Percentiles rank a stretch among this genome's conserved stretches.
Conservation (phyloP, 2,113 vertebrate genomes). For the Puffinus mauretanicus region DNA sequence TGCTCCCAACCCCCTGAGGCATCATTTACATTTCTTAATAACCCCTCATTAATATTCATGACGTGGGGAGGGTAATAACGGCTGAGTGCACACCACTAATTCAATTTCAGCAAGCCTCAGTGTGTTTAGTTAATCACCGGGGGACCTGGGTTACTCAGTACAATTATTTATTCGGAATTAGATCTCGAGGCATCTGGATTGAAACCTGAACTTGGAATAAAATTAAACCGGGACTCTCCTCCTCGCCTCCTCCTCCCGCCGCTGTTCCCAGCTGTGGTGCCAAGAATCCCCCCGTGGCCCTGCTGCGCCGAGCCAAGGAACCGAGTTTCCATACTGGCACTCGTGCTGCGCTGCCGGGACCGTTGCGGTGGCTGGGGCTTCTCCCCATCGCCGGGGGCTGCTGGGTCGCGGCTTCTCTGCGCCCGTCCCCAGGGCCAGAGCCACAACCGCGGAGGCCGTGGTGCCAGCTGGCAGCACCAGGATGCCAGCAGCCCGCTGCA, state of each 20-base stretch:
- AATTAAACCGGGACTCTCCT: slow-evolving; percentile 60
- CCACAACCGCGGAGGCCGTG: neutral
- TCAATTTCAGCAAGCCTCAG: slow-evolving; percentile 77
- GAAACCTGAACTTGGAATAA: slow-evolving; percentile 65
- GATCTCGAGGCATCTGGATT: slow-evolving; percentile 74
- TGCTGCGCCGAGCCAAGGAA: neutral
- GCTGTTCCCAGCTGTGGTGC: fast-evolving
- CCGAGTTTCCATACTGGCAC: fast-evolving
- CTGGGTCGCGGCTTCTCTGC: neutral
- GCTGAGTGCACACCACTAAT: slow-evolving; percentile 77
- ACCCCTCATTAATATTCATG: slow-evolving; percentile 80
- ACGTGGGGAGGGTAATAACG: slow-evolving; percentile 70
- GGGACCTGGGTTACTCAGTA: slow-evolving; percentile 74
- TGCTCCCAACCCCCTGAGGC: slow-evolving; percentile 67
- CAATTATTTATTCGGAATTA: slow-evolving; percentile 84
- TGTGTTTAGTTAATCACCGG: slow-evolving; percentile 81
- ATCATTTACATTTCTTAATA: slow-evolving; percentile 82
- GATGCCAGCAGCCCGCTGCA: neutral
- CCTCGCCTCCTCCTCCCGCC: neutral
- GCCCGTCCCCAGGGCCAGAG: neutral
- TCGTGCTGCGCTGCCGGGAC: fast-evolving
- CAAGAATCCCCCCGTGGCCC: neutral
- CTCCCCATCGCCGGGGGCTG: fast-evolving
- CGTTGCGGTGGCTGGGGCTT: fast-evolving
- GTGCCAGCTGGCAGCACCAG: neutral